phyloP scores from a whole-genome alignment of 2,113 vertebrate species.

The Spizaetus ornatus region DNA sequence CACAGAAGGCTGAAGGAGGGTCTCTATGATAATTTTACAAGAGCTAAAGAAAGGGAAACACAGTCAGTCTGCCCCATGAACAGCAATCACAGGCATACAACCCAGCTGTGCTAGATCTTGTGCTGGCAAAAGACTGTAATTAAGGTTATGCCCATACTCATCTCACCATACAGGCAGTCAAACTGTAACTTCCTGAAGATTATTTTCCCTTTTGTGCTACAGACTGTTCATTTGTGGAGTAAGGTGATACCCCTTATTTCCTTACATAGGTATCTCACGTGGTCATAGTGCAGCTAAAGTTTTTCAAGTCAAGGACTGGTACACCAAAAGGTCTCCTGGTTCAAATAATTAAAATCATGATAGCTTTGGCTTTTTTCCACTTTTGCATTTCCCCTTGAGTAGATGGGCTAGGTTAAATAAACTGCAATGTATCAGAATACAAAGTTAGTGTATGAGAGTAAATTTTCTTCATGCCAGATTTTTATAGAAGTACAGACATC shows the following conservation, averaged over 20 bases:
- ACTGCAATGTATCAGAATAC: background rate
- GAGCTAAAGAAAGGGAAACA: background rate
- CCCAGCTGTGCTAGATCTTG: background rate
- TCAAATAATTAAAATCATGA: background rate
- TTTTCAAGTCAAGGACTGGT: background rate
- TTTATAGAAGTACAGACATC: background rate
- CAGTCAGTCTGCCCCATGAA: background rate
- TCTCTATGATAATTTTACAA: background rate
- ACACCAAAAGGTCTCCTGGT: background rate
- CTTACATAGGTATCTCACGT: background rate
- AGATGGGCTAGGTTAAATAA: background rate
- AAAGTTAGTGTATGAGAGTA: background rate
- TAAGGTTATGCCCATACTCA: background rate
- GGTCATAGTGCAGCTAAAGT: background rate
- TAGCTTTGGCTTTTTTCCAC: constrained; percentile 4
- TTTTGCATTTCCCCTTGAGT: background rate
- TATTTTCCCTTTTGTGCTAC: background rate
- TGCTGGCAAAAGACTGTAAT: background rate
- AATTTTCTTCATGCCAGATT: background rate
- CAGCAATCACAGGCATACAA: background rate
- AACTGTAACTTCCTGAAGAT: background rate
- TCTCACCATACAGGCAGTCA: background rate
- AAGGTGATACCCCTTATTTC: background rate
- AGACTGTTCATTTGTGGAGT: background rate
- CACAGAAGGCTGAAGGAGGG: background rate